Conservation (phyloP, 2,113 vertebrate species). For the Xiphorhynchus elegans region DNA sequence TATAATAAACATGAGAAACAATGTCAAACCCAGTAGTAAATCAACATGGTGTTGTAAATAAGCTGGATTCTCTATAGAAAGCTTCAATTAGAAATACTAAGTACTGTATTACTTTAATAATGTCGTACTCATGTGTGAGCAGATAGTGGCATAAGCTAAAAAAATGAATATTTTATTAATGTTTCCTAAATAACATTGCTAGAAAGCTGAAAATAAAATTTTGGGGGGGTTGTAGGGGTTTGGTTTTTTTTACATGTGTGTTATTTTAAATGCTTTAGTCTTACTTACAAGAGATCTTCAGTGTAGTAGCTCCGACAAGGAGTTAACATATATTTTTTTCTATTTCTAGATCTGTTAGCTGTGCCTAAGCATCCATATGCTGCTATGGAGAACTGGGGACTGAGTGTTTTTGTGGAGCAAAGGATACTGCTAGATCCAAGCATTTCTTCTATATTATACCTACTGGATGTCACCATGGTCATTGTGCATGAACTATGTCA, state of each 20-base stretch:
- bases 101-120: background rate
- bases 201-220: background rate
- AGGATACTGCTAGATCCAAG: conserved; percentile 89
- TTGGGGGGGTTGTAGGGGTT: background rate
- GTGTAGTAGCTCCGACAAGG: background rate
- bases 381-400: conserved; percentile 93
- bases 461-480: conserved; percentile 92
- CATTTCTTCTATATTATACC: conserved; percentile 88
- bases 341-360: conserved; percentile 87
- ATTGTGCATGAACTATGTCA: conserved; percentile 89
- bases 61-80: background rate
- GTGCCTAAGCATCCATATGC: conserved; percentile 91
- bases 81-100: background rate
- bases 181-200: background rate
- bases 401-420: conserved; percentile 91
- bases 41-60: background rate
- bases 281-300: background rate
- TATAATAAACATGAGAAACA: background rate
- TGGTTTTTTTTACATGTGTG: background rate
- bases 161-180: background rate
- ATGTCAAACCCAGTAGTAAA: background rate
- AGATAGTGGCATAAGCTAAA: background rate
- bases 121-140: background rate
- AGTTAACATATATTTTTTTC: conserved; percentile 67
- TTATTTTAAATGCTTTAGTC: background rate